These are phyloP conservation scores for Choristoneura rosaceana DNA, from an alignment of 2,888 invertebrate genomes.

Conservation along the genomic window DNA sequence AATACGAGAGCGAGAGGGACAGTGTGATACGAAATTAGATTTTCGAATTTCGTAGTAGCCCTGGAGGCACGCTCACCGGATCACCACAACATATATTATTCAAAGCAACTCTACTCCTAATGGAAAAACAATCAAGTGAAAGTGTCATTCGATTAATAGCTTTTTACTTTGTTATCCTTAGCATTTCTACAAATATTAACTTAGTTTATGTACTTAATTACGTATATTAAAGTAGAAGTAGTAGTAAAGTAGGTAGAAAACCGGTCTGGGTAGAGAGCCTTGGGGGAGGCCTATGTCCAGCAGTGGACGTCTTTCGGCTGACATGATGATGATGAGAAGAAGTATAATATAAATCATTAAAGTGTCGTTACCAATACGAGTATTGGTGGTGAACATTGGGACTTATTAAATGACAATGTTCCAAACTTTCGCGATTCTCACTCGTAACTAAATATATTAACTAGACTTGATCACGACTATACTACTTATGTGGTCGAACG, in stretches of 20 bases:
- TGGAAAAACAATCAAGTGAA: conserved; percentile 71
- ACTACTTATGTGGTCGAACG: no score
- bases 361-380: conserved; percentile 15
- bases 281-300: no score
- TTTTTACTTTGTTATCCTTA: conserved; percentile 62
- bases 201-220: conserved; percentile 40
- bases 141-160: conserved; percentile 71
- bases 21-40: no score
- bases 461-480: no score
- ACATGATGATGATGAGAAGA: no score
- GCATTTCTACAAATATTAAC: conserved; percentile 53
- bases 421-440: no score
- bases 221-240: conserved; percentile 20
- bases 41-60: no score
- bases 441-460: no score
- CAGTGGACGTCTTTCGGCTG: no score
- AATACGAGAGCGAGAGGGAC: no score
- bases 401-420: conserved; percentile 4
- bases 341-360: conserved; percentile 9
- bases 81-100: conserved; percentile 69
- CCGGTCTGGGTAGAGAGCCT: no score
- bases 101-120: conserved; percentile 65
- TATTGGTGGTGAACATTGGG: neutral
- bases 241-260: neutral
- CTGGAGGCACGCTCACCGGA: conserved; percentile 56